Conservation (phyloP, 2,113 vertebrate genomes). For the Chaetops frenatus region DNA sequence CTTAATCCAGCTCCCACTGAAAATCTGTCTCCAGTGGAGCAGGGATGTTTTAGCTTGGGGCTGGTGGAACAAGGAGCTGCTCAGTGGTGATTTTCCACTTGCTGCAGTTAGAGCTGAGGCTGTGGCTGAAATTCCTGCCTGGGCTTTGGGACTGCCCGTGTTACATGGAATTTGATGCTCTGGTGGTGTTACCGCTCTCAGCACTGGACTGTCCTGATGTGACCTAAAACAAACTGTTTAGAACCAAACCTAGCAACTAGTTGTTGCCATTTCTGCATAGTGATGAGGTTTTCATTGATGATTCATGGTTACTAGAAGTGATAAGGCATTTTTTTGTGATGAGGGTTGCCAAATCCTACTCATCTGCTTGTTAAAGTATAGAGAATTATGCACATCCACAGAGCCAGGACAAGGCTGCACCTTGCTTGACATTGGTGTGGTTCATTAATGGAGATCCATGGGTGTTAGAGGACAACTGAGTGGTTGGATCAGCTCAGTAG, state of each 20-base stretch:
- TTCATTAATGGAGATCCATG: not conserved
- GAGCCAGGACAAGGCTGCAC: not conserved
- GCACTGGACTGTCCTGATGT: constrained; percentile 12
- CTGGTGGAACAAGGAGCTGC: not conserved
- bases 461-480: not conserved
- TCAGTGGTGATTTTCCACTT: not conserved
- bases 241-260: not conserved
- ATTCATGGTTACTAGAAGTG: not conserved
- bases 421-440: not conserved
- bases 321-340: constrained; percentile 5
- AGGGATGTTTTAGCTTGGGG: not conserved
- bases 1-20: not conserved
- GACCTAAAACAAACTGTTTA: constrained; percentile 37
- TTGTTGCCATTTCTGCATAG: constrained; percentile 30
- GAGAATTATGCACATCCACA: not conserved
- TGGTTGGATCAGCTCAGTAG: not conserved
- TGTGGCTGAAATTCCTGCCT: not conserved
- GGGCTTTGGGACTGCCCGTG: not conserved
- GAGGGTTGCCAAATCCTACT: not conserved
- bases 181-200: not conserved
- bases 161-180: not conserved
- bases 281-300: constrained; percentile 25
- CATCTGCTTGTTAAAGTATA: not conserved
- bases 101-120: not conserved
- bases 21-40: not conserved